Evolutionary conservation across 2,797 vertebrate genomes (phyloP), one percentile per base, ranked within the genome.

Genomic region (Eulemur mongoz): DNA sequence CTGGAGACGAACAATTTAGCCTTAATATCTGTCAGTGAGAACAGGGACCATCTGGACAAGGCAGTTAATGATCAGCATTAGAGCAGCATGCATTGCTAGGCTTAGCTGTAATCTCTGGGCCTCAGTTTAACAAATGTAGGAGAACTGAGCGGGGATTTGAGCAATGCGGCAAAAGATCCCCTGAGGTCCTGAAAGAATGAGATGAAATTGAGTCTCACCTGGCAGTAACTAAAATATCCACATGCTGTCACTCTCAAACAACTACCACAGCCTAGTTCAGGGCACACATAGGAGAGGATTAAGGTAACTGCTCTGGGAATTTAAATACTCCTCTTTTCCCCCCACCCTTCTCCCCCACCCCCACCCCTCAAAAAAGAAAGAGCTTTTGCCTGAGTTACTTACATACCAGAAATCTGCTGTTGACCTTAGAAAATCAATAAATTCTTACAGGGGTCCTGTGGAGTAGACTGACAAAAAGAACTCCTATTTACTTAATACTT

Each of bases 31-130:
- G 96, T 97, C 96, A 96, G 90, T 9, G 91, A 98, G 94, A 97
- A 94, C 93, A 50, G 45, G 69, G 89, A 88, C 96, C 98, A 97
- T 98, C 98, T 98, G 98, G 97, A 97, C 90, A 96, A 92, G 85
- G 72, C 97, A 94, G 96, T 72, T 98, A 98, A 96, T 97, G 97
- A 96, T 78, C 93, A 32, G 79, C 93, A 93, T 96, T 97, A 95
- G 93, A 96, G 80, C 95, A 94, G 89, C 87, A 48, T 52, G 96
- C 91, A 70, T 61, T 40, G 83, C 86, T 79, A 45, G 92, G 97
- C 91, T 95, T 93, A 73, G 87, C 69, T 79, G 30, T 93, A 93
- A 93, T 96, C 95, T 85, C 89, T 52, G 50, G 48, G 91, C 93
- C 97, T 97, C 94, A 43, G 93, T 96, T 97, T 97, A 96, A 97